Evolutionary conservation across 2,113 vertebrate genomes (phyloP), one percentile per base, ranked within the genome.

Genomic region (Salvator merianae): DNA sequence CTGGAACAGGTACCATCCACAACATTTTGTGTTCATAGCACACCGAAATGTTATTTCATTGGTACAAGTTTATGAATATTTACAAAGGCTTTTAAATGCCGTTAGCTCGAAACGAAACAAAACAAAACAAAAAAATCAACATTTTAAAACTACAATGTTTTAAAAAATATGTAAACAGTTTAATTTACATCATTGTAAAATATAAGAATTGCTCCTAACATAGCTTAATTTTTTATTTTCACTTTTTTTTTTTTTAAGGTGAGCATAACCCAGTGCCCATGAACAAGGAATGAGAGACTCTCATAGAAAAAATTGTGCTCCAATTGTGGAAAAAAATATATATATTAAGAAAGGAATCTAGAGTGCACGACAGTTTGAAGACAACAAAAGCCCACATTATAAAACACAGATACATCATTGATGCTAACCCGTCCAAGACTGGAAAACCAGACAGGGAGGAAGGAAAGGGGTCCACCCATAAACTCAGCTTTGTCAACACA

Each of bases 81-180:
- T 97, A 97, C 96, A 97, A 94, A 95, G 88, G 92, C 91, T 38
- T 94, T 93, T 90, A 92, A 94, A 91, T 93, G 93, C 91, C 90
- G 92, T 91, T 73, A 94, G 94, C 95, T 95, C 91, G 94, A 95
- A 95, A 94, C 92, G 88, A 93, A 95, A 53, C 7, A 88, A 75
- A 93, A 93, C 94, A 91, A 91, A 94, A 83, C n/a, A 36, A 68
- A 66, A 69, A 68, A 32, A 16, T 7, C 13, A 16, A 47, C 40
- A 4, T 40, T 68, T 94, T 95, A 94, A 94, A 95, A 95, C 94
- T 95, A 96, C 93, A 96, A 94, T 95, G 95, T 92, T 96, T 95
- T 95, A 95, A 96, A 96, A 97, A 94, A 91, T 88, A 95, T 96
- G 96, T 96, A 96, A 97, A 96, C 96, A 95, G 89, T 95, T 96